Conservation (phyloP, 2,113 vertebrate species). For the Amazona vittata region DNA sequence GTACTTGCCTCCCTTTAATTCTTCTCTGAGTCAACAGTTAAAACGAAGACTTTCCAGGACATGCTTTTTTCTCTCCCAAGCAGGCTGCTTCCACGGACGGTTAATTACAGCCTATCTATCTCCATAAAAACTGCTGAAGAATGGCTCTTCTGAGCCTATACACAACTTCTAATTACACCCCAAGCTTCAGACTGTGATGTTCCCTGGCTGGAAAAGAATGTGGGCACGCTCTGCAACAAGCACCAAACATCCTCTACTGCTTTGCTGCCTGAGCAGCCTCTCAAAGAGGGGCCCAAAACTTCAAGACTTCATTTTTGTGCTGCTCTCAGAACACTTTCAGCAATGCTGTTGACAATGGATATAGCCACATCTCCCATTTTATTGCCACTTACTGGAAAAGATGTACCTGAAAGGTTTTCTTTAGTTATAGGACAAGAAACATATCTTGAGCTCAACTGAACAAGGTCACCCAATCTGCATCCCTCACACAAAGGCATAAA, state of each 20-base stretch:
- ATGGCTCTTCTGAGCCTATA: neutral
- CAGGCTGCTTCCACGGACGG: neutral
- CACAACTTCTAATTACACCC: neutral
- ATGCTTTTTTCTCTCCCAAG: neutral
- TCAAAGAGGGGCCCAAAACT: neutral
- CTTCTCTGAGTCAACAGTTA: neutral
- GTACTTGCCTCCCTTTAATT: neutral
- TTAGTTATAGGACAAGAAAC: neutral
- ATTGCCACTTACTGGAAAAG: neutral
- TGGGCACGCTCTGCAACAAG: neutral
- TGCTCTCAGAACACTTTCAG: neutral
- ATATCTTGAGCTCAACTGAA: neutral
- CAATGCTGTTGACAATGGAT: neutral
- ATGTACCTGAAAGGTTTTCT: neutral
- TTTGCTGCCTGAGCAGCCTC: neutral
- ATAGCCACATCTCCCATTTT: neutral
- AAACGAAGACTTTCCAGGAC: neutral
- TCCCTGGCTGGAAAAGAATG: neutral
- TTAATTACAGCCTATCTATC: conserved; percentile 11
- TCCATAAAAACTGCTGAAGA: conserved; percentile 10
- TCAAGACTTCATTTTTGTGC: neutral
- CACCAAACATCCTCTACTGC: neutral
- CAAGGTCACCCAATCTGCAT: neutral
- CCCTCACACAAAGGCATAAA: neutral
- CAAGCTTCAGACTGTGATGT: neutral